Evolutionary conservation across 2,797 vertebrate species (phyloP).

Genomic region (Garrulus glandarius): DNA sequence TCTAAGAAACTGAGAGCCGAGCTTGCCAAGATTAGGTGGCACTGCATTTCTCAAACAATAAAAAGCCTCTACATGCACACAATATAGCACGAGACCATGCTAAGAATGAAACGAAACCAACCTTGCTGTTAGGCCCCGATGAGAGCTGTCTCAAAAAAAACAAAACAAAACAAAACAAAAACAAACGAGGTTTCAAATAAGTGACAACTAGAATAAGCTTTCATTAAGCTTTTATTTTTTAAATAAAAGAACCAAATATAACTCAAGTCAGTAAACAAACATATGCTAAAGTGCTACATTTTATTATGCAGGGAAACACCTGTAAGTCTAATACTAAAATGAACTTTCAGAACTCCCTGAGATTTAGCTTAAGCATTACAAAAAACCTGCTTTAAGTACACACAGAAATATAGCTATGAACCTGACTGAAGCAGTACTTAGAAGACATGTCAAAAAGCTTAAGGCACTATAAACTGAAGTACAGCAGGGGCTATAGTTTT

Average conservation of each 20-base stretch:
- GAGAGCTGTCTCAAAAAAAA: slow-evolving; percentile 46
- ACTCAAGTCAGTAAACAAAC: neutral
- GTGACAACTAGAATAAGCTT: neutral
- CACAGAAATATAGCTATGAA: neutral
- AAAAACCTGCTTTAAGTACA: neutral
- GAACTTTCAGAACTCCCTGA: neutral
- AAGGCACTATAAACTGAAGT: neutral
- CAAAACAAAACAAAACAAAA: slow-evolving; percentile 36
- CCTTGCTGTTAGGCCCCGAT: slow-evolving; percentile 35
- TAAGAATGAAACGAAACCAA: slow-evolving; percentile 35
- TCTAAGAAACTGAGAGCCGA: neutral
- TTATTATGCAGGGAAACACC: neutral
- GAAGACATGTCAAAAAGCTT: neutral
- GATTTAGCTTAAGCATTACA: neutral
- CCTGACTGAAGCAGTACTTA: neutral
- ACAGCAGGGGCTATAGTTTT: slow-evolving; percentile 36
- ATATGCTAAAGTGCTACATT: neutral
- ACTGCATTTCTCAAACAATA: neutral
- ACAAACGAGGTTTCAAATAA: slow-evolving; percentile 21
- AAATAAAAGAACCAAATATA: neutral
- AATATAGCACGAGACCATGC: slow-evolving; percentile 42
- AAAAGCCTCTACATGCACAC: slow-evolving; percentile 35
- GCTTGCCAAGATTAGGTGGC: neutral
- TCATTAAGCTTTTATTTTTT: neutral
- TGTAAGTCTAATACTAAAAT: neutral